Evolutionary conservation across 2,113 vertebrate species (phyloP).

Genomic region (Cricetomys ansorgei): DNA sequence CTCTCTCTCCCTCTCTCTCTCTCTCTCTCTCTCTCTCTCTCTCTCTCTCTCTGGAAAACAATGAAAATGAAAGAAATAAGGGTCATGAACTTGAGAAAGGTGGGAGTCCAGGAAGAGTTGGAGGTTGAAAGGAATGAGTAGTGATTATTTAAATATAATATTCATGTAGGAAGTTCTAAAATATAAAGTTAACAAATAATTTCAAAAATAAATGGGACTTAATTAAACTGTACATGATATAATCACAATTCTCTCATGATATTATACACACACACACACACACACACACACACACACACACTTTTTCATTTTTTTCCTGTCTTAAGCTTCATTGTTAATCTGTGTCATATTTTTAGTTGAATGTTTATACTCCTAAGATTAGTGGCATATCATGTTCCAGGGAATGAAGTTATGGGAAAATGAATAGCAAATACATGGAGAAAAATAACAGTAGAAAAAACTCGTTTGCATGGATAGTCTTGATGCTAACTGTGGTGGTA

Average conservation of each 20-base stretch:
- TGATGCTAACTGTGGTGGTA: background rate
- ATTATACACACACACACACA: background rate
- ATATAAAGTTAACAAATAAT: background rate
- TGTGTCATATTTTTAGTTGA: background rate
- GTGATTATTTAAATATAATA: background rate
- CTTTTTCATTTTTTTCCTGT: background rate
- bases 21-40: too few relatives aligned
- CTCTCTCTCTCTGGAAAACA: too few relatives aligned
- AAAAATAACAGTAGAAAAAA: background rate
- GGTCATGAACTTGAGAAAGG: too few relatives aligned
- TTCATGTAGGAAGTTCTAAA: background rate
- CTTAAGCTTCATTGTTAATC: background rate
- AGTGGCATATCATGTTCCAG: background rate
- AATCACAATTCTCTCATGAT: constrained; percentile 50
- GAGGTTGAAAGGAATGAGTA: background rate
- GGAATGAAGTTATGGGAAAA: background rate
- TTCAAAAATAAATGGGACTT: background rate
- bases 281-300: background rate
- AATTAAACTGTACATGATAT: constrained; percentile 11
- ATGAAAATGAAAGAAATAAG: background rate
- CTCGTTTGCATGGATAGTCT: background rate
- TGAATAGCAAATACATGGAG: background rate
- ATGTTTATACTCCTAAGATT: background rate
- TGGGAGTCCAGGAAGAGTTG: background rate
- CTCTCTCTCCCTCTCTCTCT: too few relatives aligned